Evolutionary conservation across 2,888 invertebrate genomes (phyloP).

Genomic region (Alviniconcha strummeri): DNA sequence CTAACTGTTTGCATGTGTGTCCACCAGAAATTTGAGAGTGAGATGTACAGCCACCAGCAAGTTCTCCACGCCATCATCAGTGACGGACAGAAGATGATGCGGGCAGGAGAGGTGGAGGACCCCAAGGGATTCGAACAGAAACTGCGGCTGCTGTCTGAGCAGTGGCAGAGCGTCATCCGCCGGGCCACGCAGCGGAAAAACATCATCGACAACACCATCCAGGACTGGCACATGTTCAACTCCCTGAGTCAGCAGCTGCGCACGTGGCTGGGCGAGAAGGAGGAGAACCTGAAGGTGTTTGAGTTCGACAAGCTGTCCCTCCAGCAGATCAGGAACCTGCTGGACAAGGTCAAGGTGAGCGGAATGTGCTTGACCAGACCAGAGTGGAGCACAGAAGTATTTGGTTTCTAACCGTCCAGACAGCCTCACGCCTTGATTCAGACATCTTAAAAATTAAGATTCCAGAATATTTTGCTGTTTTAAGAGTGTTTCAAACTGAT

Average conservation of each 20-base stretch:
- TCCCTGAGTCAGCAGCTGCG: constrained; percentile 58
- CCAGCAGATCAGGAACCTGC: constrained; percentile 59
- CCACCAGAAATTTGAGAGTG: constrained; percentile 66
- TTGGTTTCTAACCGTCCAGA: not conserved
- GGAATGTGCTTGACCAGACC: not conserved
- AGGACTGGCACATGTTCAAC: constrained; percentile 66
- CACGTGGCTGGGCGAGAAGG: constrained; percentile 63
- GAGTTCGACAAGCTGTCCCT: constrained; percentile 61
- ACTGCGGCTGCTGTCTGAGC: constrained; percentile 66
- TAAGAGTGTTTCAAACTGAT: no score
- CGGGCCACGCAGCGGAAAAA: constrained; percentile 67
- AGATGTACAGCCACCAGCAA: constrained; percentile 68
- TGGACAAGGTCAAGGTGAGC: constrained; percentile 62
- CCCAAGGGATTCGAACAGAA: constrained; percentile 67
- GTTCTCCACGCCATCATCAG: constrained; percentile 68
- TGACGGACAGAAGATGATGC: constrained; percentile 68
- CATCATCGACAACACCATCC: constrained; percentile 63
- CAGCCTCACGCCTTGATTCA: no score
- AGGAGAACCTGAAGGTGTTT: constrained; percentile 57
- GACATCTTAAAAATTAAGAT: no score
- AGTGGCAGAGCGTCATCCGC: constrained; percentile 69
- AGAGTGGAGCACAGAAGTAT: not conserved
- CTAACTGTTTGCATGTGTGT: not conserved
- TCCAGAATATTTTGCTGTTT: no score
- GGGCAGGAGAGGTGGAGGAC: constrained; percentile 62